A percentile compares a stretch with the other conserved stretches of the same genome.
Evolutionary conservation across 2,888 invertebrate genomes (phyloP).

Genomic region (Noctua pronuba): DNA sequence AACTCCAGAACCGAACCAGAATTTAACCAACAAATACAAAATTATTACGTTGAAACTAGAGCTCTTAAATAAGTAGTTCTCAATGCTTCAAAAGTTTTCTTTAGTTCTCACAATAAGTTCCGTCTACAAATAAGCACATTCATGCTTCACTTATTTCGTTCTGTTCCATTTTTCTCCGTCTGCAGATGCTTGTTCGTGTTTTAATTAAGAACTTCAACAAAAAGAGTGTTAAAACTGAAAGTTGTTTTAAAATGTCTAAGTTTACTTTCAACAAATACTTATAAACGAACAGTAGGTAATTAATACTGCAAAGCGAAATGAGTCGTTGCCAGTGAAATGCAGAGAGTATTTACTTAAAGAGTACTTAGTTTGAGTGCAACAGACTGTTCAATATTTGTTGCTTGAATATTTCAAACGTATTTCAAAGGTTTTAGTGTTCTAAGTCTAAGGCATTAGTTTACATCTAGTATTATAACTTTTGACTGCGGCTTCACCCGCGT

Average conservation of each 20-base stretch:
- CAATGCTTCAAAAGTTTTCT: not conserved
- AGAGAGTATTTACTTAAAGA: constrained; percentile 20
- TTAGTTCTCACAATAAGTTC: not conserved
- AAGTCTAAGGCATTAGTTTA: not conserved
- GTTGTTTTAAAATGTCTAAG: constrained; percentile 24
- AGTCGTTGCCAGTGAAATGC: constrained; percentile 18
- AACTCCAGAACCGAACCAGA: not conserved
- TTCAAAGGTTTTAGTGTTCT: not conserved
- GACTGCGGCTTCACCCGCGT: not conserved
- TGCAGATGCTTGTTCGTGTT: constrained; percentile 17
- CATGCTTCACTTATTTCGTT: constrained; percentile 8
- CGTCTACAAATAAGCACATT: constrained; percentile 17
- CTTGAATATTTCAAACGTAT: not conserved
- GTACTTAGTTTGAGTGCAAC: constrained; percentile 15
- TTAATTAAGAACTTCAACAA: constrained; percentile 51
- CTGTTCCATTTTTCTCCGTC: constrained; percentile 7
- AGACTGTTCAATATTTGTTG: constrained; percentile 11
- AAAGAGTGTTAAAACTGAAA: constrained; percentile 6
- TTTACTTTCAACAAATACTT: constrained; percentile 27
- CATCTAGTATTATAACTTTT: not conserved
- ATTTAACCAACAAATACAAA: not conserved
- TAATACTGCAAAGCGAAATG: constrained; percentile 28
- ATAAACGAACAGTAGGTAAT: constrained; percentile 17
- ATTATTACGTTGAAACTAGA: not conserved
- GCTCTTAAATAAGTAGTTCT: not conserved